Conservation (phyloP, 2,888 invertebrate genomes). For the Trilocha varians region DNA sequence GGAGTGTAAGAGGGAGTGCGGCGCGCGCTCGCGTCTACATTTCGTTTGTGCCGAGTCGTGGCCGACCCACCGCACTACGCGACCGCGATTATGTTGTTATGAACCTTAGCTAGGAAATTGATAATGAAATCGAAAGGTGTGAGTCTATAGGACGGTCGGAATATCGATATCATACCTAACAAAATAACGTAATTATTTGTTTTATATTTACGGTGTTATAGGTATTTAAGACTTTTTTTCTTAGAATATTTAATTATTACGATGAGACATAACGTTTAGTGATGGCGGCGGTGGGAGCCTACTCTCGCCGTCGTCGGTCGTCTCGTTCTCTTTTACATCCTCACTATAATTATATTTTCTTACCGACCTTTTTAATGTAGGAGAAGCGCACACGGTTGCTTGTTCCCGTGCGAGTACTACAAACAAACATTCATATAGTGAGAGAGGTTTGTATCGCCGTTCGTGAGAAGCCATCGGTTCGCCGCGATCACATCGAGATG, state of each 20-base stretch:
- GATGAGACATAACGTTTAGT: slow-evolving; percentile 68
- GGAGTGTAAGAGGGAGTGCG: slow-evolving; percentile 64
- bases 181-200: slow-evolving; percentile 73
- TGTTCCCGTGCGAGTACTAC: slow-evolving; percentile 64
- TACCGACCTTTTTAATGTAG: slow-evolving; percentile 68
- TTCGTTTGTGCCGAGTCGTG: slow-evolving; percentile 54
- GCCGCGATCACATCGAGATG: slow-evolving; percentile 65
- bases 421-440: slow-evolving; percentile 58
- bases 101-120: slow-evolving; percentile 74
- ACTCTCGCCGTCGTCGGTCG: slow-evolving; percentile 49
- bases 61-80: slow-evolving; percentile 51
- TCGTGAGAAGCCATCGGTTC: slow-evolving; percentile 72
- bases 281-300: slow-evolving; percentile 41
- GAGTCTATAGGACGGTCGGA: slow-evolving; percentile 69
- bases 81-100: slow-evolving; percentile 69
- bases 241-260: slow-evolving; percentile 73
- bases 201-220: slow-evolving; percentile 74
- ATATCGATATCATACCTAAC: slow-evolving; percentile 73
- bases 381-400: slow-evolving; percentile 70
- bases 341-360: slow-evolving; percentile 73
- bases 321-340: slow-evolving; percentile 68
- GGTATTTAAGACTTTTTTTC: slow-evolving; percentile 73
- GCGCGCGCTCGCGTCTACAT: slow-evolving; percentile 58
- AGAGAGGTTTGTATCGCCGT: slow-evolving; percentile 61
- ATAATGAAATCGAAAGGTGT: slow-evolving; percentile 72